Evolutionary conservation across 2,888 invertebrate genomes (phyloP).

Genomic region (Hydraecia micacea): DNA sequence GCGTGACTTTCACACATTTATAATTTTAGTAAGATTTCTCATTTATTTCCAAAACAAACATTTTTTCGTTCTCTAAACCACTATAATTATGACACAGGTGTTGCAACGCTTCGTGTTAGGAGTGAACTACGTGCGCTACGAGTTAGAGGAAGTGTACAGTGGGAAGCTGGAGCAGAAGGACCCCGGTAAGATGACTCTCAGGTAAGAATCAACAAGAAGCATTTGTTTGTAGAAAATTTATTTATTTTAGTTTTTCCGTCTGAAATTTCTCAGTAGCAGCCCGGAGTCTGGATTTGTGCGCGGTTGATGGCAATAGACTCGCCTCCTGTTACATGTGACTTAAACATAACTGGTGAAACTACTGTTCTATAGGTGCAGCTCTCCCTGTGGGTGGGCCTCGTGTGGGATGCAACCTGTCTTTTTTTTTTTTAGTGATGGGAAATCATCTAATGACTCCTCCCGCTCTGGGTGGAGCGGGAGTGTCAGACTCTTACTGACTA

Average conservation of each 20-base stretch:
- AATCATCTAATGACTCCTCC: no score
- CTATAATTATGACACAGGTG: constrained; percentile 71
- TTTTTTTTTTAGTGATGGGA: no score
- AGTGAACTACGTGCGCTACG: constrained; percentile 84
- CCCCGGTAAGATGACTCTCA: constrained; percentile 80
- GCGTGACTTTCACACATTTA: no score
- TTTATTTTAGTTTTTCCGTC: background rate
- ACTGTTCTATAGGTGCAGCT: background rate
- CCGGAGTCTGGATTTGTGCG: background rate
- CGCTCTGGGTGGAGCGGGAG: no score
- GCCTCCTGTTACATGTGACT: background rate
- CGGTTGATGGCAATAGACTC: background rate
- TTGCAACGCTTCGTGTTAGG: constrained; percentile 83
- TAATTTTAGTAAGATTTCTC: no score
- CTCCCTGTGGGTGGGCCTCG: background rate
- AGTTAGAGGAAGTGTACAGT: constrained; percentile 82
- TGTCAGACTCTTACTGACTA: no score
- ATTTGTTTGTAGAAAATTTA: no score
- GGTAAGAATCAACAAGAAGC: constrained; percentile 72
- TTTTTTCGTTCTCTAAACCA: background rate
- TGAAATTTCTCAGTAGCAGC: background rate
- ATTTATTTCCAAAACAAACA: background rate
- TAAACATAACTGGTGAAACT: background rate
- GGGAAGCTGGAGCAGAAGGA: constrained; percentile 88
- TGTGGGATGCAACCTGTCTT: background rate